Evolutionary conservation across 2,888 invertebrate genomes (phyloP).

Genomic region (Clistopyga incitator): DNA sequence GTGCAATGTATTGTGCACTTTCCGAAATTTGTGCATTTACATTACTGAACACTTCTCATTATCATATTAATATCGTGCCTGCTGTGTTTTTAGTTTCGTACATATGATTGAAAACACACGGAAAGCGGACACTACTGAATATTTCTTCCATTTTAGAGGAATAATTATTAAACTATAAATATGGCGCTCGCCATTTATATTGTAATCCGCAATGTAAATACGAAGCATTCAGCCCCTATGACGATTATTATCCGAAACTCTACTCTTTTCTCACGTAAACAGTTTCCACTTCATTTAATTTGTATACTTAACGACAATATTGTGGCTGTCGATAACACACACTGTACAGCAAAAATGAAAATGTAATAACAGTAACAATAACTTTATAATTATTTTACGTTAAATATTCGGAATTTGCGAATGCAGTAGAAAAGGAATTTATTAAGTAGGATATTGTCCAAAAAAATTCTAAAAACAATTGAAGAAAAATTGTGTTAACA

Average conservation of each 20-base stretch:
- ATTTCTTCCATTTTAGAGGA: conserved; percentile 24
- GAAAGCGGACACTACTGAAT: background rate
- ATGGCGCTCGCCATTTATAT: background rate
- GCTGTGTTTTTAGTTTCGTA: background rate
- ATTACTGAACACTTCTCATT: conserved; percentile 48
- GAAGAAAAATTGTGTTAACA: too few relatives aligned
- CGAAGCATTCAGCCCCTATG: background rate
- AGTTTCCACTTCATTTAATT: background rate
- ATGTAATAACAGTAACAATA: too few relatives aligned
- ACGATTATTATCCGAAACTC: background rate
- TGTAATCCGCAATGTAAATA: background rate
- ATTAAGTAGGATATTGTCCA: too few relatives aligned
- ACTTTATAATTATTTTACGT: too few relatives aligned
- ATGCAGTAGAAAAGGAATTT: too few relatives aligned
- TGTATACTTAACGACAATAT: too few relatives aligned
- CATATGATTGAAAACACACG: conserved; percentile 10
- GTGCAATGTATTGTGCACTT: conserved; percentile 32
- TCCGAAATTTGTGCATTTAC: conserved; percentile 47
- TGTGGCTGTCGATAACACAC: too few relatives aligned
- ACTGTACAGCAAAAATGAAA: too few relatives aligned
- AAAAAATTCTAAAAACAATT: too few relatives aligned
- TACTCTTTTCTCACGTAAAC: background rate
- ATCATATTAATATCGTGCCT: conserved; percentile 42
- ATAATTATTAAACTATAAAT: conserved; percentile 31
- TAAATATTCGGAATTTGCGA: too few relatives aligned